A percentile compares a stretch with the other conserved stretches of the same genome.
Conservation (phyloP, 2,888 invertebrate species). For the Plagiodera versicolora region DNA sequence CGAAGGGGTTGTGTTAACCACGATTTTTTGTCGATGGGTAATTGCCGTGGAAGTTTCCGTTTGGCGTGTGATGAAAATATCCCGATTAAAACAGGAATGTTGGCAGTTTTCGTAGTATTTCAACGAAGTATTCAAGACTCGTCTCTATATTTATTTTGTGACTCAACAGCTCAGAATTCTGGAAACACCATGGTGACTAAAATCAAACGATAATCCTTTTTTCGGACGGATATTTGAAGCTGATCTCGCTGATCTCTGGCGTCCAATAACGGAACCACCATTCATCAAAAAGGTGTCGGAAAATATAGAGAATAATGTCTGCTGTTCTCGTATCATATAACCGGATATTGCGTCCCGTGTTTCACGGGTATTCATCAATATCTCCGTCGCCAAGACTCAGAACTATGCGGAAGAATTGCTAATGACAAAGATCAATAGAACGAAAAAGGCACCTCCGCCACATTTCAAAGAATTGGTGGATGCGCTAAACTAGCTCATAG, state of each 20-base stretch:
- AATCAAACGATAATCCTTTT: not conserved
- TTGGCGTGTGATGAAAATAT: no score
- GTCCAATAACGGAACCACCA: slow-evolving; percentile 10
- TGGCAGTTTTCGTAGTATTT: no score
- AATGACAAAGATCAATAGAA: no score
- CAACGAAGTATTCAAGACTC: no score
- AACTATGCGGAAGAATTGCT: not conserved
- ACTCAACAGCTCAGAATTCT: no score
- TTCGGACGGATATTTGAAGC: not conserved
- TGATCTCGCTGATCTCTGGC: not conserved
- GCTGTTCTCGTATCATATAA: not conserved
- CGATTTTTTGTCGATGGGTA: not conserved
- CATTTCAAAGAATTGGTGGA: no score
- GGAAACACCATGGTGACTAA: not conserved
- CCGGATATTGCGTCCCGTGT: slow-evolving; percentile 23
- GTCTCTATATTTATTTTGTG: no score
- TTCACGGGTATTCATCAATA: slow-evolving; percentile 22
- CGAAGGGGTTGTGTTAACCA: not conserved
- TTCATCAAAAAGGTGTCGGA: slow-evolving; percentile 8
- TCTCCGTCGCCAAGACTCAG: not conserved
- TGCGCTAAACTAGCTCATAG: no score
- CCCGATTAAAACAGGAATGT: no score
- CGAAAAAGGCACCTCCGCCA: no score
- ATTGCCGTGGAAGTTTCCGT: not conserved
- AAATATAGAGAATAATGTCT: not conserved